Base-by-base conservation (phyloP, 2,888 invertebrate genomes). In the Anthophora plumipes region DNA sequence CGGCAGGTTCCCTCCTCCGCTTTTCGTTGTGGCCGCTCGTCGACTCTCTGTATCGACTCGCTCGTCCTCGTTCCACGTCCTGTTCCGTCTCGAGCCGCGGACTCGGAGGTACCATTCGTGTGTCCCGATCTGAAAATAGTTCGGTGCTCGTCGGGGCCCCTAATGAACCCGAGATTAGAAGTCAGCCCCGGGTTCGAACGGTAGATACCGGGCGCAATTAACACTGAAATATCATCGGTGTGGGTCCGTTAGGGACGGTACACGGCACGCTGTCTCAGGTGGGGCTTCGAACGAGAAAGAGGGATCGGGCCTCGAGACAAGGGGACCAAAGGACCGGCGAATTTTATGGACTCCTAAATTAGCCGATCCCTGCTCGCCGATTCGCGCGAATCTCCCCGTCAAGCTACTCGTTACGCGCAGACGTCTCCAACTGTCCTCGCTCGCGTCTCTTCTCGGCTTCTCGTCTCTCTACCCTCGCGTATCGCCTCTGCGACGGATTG, bases 101-200 rank as follows among this genome's bases (percentile, higher is more conserved):
- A 48, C 61, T 43, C 37, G 39, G 61, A 50, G 64, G 64, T 61
- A 74, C 60, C 75, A 78, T 64, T 82, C 82, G 88, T 80, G 84
- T 72, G 84, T 88, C 80, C 74, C 77, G 84, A 84, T 88, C 88
- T 88, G 88, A 87, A 89, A 88, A 88, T 89, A 90, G 88, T 91
- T 90, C 77, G 86, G 81, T 87, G 83, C 83, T 85, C 80, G 84
- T 72, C 79, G 75, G 81, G 85, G 74, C 78, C 86, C 89, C 88
- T 92, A 92, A 92, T 91, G 92, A 92, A 92, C 91, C 90, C 85
- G 83, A 92, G 92, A 92, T 92, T 92, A 92, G 91, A 90, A 90
- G 89, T 89, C 81, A 86, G 86, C 80, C 70, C 75, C 81, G 84
- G 85, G 73, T 79, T 88, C 85, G 88, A 88, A 84, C 90, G 85